These are phyloP conservation scores for Astyanax mexicanus DNA, from an alignment of 2,797 vertebrate genomes.

Conservation along the genomic window DNA sequence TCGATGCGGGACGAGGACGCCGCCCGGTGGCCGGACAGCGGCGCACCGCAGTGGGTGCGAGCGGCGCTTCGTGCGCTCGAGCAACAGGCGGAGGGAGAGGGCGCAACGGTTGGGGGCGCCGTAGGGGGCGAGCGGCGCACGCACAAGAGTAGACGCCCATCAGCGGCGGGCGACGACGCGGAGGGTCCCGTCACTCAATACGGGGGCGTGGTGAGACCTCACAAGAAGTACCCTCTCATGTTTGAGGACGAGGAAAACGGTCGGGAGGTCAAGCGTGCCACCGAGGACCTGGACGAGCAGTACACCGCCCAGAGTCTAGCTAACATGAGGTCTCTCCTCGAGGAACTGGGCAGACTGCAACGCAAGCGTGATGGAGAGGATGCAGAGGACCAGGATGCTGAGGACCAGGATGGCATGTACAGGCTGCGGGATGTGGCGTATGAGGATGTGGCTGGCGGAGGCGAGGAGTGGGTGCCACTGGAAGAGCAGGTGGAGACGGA, in stretches of 20 bases:
- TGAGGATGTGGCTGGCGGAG: no score
- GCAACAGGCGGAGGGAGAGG: no score
- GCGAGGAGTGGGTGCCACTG: conserved; percentile 94
- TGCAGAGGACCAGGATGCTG: no score
- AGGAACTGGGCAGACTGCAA: no score
- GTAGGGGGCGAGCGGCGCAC: no score
- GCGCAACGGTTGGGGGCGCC: no score
- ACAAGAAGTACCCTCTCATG: conserved; percentile 86
- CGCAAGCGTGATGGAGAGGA: no score
- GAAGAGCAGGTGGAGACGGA: conserved; percentile 95
- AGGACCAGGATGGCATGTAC: no score
- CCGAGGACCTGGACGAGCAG: conserved; percentile 95
- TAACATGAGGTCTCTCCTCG: conserved; percentile 94
- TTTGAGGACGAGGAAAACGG: conserved; percentile 88
- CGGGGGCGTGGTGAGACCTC: conserved; percentile 83
- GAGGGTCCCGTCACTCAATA: conserved; percentile 81
- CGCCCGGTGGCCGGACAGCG: conserved; percentile 76
- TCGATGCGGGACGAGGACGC: conserved; percentile 79
- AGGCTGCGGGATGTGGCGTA: no score
- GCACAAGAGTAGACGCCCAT: conserved; percentile 71
- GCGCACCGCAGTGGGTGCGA: no score
- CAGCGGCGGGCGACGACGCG: conserved; percentile 62
- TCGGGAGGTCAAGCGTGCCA: conserved; percentile 88
- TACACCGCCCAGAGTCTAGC: conserved; percentile 97
- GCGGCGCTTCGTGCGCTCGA: no score